Evolutionary conservation across 1,140 invertebrate genomes (phyloP).

Genomic region (Anoplophora glabripennis): DNA sequence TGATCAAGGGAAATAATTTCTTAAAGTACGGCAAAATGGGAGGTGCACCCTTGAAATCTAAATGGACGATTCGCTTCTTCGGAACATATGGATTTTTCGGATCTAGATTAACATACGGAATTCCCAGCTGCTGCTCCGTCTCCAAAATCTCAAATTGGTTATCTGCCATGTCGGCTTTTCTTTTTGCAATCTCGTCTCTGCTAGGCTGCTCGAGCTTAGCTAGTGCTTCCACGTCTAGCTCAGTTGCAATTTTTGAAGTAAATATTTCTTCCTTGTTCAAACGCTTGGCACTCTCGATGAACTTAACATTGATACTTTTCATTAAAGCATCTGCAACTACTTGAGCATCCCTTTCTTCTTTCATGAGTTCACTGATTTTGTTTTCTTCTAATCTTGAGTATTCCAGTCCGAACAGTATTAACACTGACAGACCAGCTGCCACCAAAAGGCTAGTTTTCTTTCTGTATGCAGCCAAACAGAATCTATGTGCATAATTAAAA

Average conservation of each 20-base stretch:
- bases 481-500: slow-evolving; percentile 38
- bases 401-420: slow-evolving; percentile 44
- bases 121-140: slow-evolving; percentile 42
- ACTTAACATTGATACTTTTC: slow-evolving; percentile 25
- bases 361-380: slow-evolving; percentile 2
- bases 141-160: slow-evolving; percentile 24
- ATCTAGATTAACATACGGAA: slow-evolving; percentile 44
- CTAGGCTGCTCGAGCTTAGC: slow-evolving; percentile 20
- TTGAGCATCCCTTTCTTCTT: slow-evolving; percentile 20
- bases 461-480: slow-evolving; percentile 41
- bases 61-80: slow-evolving; percentile 65
- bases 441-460: slow-evolving; percentile 44
- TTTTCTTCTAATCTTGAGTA: slow-evolving; percentile 38
- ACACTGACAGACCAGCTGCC: slow-evolving; percentile 28
- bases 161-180: slow-evolving; percentile 19
- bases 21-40: slow-evolving; percentile 71
- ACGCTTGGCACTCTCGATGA: slow-evolving; percentile 13
- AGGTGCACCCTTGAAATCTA: slow-evolving; percentile 90
- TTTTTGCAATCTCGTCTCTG: slow-evolving; percentile 17
- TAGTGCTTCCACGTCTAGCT: slow-evolving; percentile 6
- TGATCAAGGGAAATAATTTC: slow-evolving; percentile 71
- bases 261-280: slow-evolving; percentile 2
- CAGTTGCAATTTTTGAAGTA: background rate
- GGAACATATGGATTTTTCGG: slow-evolving; percentile 47
- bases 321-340: slow-evolving; percentile 16